Evolutionary conservation across 2,113 vertebrate genomes (phyloP), one percentile per base, ranked within the genome.

Genomic region (Pungitius pungitius): DNA sequence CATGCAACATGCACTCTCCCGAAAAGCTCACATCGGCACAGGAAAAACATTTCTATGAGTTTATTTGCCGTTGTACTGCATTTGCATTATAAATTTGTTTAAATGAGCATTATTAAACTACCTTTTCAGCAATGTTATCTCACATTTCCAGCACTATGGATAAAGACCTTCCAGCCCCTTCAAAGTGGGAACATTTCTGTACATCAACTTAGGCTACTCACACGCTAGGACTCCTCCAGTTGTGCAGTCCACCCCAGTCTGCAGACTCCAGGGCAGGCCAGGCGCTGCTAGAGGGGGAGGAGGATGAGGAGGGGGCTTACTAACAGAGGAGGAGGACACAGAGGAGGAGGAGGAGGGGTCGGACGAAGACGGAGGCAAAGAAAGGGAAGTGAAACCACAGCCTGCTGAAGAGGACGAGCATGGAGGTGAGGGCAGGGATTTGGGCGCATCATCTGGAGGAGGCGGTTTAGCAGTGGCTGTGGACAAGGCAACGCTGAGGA

Each of bases 141-240:
- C n/a, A n/a, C 47, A 45, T 45, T 47, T 47, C 7, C 45, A 47
- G 20, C 17, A 47, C 18, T n/a, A 9, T 17, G 45, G 45, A 51
- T 18, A 8, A 8, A 45, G 43, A 45, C 49, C 47, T n/a, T 49
- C n/a, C 20, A 24, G 49, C 22, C 15, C 10, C 47, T 54, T 26
- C 2, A 67, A 30, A 2, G 18, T 45, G 42, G 51, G 12, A 54
- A 11, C 33, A 30, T 61, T 73, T 33, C 24, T 51, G 35, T 7
- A 10, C 10, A 55, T 9, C 1, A 14, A 3, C 14, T 14, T 13
- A 47, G 12, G 7, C 2, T n/a, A 95, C 96, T 95, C 78, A 97
- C 96, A 86, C 78, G 96, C 96, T 57, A 98, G 83, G 55, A 98
- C 96, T 0, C 96, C 96, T 27, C 96, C 96, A 49, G 96, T 95